Percentiles rank a stretch among this genome's conserved stretches.
phyloP scores from a whole-genome alignment of 2,888 invertebrate genomes.

The Trachelus iudaicus region DNA sequence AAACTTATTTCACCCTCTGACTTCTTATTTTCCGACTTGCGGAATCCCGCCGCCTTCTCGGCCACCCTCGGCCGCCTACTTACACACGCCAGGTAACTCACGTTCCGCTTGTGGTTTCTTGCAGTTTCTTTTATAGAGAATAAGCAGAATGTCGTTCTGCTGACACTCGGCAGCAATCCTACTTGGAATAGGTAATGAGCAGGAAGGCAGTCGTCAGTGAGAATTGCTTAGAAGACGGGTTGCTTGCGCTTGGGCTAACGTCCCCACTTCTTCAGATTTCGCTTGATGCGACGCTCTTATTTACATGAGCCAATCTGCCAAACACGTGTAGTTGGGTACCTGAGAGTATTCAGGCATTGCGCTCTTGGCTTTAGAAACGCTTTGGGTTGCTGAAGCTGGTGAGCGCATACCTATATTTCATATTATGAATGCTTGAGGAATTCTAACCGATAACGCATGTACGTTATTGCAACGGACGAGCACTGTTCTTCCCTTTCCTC shows the following conservation, averaged over 20 bases:
- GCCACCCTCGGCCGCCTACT: neutral
- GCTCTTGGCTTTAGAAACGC: neutral
- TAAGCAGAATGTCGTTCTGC: neutral
- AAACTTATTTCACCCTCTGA: conserved; percentile 40
- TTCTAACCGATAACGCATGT: neutral
- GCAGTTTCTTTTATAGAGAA: neutral
- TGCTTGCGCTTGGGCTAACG: neutral
- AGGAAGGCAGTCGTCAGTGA: neutral
- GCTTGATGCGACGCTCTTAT: neutral
- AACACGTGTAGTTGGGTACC: neutral
- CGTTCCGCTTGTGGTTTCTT: neutral
- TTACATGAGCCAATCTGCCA: neutral
- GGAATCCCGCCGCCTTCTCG: conserved; percentile 7
- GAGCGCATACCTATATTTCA: neutral
- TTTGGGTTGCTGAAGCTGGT: neutral
- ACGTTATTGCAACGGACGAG: neutral
- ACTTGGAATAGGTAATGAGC: neutral
- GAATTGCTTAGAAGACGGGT: neutral
- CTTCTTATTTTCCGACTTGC: conserved; percentile 10
- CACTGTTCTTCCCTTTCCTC: neutral
- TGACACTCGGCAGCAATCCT: neutral
- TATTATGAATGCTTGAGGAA: neutral
- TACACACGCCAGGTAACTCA: neutral
- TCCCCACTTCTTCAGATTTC: neutral
- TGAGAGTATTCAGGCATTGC: neutral